phyloP scores from a whole-genome alignment of 2,888 invertebrate genomes.

The Electrophaes corylata region DNA sequence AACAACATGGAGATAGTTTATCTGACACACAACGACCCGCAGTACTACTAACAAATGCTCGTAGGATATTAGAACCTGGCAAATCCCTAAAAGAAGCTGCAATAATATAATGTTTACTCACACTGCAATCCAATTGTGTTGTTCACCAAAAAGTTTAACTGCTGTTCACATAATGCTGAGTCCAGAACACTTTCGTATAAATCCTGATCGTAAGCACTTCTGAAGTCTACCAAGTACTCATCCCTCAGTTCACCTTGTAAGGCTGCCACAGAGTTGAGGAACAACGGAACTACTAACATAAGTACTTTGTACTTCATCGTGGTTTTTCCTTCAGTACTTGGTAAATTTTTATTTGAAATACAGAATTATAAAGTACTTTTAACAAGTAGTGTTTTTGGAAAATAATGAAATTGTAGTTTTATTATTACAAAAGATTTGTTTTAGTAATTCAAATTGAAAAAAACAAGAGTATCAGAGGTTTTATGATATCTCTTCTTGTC shows the following conservation, averaged over 20 bases:
- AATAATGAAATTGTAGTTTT: no score
- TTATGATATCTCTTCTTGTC: neutral
- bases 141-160: slow-evolving; percentile 44
- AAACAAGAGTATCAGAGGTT: neutral
- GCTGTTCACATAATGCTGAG: slow-evolving; percentile 46
- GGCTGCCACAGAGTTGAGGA: slow-evolving; percentile 4
- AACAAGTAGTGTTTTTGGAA: no score
- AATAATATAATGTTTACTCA: slow-evolving; percentile 45
- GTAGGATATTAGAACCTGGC: no score
- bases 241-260: slow-evolving; percentile 8
- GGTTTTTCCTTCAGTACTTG: neutral
- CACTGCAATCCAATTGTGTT: slow-evolving; percentile 42
- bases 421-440: no score
- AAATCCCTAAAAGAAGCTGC: no score
- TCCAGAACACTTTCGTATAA: slow-evolving; percentile 57
- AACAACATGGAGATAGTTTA: no score
- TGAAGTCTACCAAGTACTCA: slow-evolving; percentile 23
- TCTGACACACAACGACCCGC: no score
- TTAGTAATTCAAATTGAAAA: no score
- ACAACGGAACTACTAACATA: slow-evolving; percentile 9
- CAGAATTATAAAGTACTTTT: neutral
- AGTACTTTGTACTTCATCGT: slow-evolving; percentile 24
- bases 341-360: neutral
- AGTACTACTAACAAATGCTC: no score
- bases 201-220: slow-evolving; percentile 52